phyloP scores from a whole-genome alignment of 2,113 vertebrate genomes.

The Bothrops jararaca region DNA sequence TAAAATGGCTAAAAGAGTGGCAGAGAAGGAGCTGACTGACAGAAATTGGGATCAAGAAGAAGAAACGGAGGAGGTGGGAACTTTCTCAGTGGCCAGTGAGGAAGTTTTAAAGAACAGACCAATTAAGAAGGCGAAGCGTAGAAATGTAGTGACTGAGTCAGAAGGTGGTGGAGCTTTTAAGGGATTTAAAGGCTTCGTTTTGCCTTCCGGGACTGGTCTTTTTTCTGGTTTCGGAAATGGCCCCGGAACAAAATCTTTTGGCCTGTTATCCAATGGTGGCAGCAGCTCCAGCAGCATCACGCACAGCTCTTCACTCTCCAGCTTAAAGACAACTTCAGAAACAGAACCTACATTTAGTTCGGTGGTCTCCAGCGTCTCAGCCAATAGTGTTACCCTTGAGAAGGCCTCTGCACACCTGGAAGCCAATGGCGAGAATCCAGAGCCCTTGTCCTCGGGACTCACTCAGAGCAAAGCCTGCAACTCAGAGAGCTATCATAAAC shows the following conservation, averaged over 20 bases:
- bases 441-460: slow-evolving; percentile 53
- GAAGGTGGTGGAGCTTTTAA: slow-evolving; percentile 86
- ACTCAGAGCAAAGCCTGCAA: slow-evolving; percentile 35
- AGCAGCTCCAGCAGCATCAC: slow-evolving; percentile 53
- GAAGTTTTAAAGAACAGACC: too few relatives aligned
- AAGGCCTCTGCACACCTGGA: slow-evolving; percentile 56
- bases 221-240: slow-evolving; percentile 81
- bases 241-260: slow-evolving; percentile 72
- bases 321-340: slow-evolving; percentile 55
- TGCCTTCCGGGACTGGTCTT: slow-evolving; percentile 59
- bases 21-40: slow-evolving; percentile 95
- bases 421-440: slow-evolving; percentile 69
- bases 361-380: slow-evolving; percentile 73
- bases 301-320: slow-evolving; percentile 57
- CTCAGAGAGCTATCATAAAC: slow-evolving; percentile 79
- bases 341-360: slow-evolving; percentile 73
- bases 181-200: slow-evolving; percentile 84
- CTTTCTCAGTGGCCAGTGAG: too few relatives aligned
- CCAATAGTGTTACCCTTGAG: slow-evolving; percentile 32
- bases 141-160: too few relatives aligned
- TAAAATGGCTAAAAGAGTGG: slow-evolving; percentile 93
- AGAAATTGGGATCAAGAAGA: slow-evolving; percentile 98
- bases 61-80: slow-evolving; percentile 95
- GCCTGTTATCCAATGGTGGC: slow-evolving; percentile 80
- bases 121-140: too few relatives aligned